Evolutionary conservation across 2,797 vertebrate species (phyloP).

Genomic region (Helostoma temminkii): DNA sequence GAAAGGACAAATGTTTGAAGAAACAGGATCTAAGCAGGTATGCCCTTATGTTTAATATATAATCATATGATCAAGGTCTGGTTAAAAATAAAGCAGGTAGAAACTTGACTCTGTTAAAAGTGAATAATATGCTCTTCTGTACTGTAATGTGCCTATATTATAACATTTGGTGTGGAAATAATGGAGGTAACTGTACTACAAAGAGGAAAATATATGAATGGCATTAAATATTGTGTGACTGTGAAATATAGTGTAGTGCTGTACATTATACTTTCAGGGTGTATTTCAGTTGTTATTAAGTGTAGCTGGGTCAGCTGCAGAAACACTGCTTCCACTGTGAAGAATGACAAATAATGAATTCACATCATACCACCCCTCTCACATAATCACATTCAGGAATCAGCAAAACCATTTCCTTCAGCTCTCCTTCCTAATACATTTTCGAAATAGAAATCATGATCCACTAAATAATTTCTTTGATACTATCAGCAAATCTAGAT

Average conservation of each 20-base stretch:
- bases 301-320: constrained; percentile 34
- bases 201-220: constrained; percentile 18
- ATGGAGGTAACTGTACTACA: constrained; percentile 31
- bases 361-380: constrained; percentile 46
- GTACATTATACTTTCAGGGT: constrained; percentile 27
- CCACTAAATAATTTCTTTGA: constrained; percentile 70
- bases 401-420: constrained; percentile 71
- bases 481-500: constrained; percentile 62
- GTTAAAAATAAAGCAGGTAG: not conserved
- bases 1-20: constrained; percentile 4
- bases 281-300: constrained; percentile 40
- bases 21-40: constrained; percentile 20
- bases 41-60: constrained; percentile 3
- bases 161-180: constrained; percentile 30
- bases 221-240: constrained; percentile 34
- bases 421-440: constrained; percentile 61
- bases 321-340: constrained; percentile 49
- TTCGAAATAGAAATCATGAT: constrained; percentile 68
- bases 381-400: constrained; percentile 75
- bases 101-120: constrained; percentile 16
- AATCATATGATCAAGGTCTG: not conserved
- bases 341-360: constrained; percentile 77
- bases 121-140: constrained; percentile 13
- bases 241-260: constrained; percentile 47
- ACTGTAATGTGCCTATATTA: constrained; percentile 18